These are phyloP conservation scores for Falco peregrinus DNA, from an alignment of 2,797 vertebrate species.

Conservation along the genomic window DNA sequence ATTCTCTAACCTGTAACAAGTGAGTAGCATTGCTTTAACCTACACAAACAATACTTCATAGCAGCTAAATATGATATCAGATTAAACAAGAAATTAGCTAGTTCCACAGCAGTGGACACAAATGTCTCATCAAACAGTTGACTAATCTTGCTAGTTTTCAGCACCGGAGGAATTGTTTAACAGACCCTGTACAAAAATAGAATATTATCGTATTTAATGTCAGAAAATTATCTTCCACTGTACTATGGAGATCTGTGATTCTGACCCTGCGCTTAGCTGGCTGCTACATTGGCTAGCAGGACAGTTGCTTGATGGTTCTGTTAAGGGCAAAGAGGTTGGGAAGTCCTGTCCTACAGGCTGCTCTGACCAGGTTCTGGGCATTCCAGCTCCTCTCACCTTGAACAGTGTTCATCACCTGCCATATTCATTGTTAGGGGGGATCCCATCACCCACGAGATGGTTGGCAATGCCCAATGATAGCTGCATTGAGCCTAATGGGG, in stretches of 20 bases:
- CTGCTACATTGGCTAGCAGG: background rate
- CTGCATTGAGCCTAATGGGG: background rate
- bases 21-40: background rate
- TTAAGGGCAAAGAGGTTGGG: background rate
- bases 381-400: background rate
- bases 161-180: background rate
- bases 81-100: background rate
- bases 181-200: background rate
- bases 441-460: background rate
- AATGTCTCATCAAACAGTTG: background rate
- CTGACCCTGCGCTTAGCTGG: background rate
- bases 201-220: background rate
- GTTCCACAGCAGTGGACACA: background rate
- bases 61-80: background rate
- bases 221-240: background rate
- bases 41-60: background rate
- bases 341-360: background rate
- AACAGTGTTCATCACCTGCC: background rate
- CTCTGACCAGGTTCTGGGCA: background rate
- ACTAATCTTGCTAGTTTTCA: background rate
- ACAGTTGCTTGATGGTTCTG: background rate
- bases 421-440: background rate
- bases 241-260: background rate
- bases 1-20: background rate
- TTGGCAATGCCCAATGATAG: background rate